Evolutionary conservation across 1,140 invertebrate genomes (phyloP), one percentile per base, ranked within the genome.

Genomic region (Chionoecetes opilio): DNA sequence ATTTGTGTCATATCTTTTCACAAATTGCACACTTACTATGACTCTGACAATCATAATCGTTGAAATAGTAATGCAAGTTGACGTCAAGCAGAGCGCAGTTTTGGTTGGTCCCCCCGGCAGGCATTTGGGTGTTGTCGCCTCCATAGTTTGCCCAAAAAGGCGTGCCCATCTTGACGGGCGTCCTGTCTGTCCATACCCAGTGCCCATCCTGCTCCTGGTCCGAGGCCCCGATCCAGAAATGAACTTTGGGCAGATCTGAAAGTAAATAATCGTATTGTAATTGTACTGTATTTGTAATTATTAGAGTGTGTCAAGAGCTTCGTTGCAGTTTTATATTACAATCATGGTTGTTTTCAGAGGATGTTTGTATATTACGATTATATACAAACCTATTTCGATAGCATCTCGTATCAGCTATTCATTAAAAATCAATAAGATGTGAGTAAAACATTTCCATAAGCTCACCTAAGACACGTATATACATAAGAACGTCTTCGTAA

Each of bases 121-220:
- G 88, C 35, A 35, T 86, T 46, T 90, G 32, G 3, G n/a, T 41
- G 2, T 53, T 29, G 31, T 90, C 38, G 5, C 32, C 38, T 31
- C 32, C 41, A 31, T 37, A n/a, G 6, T 90, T 53, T 14, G 38
- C 88, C 88, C 88, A 90, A 29, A 53, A 90, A 9, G 88, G 88
- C 31, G 88, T 90, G 3, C 88, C 88, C 88, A 90, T 46, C 38
- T 29, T 46, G 29, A 90, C 41, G 1, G 14, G 17, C 26, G 41
- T 53, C 29, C 88, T 29, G 32, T 90, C 88, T 31, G n/a, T 29
- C 88, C 88, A 90, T n/a, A 8, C 5, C 21, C 9, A 90, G 5
- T 5, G 11, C 8, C 88, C 88, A 0, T 90, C 88, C 29, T 31
- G 11, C 29, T 34, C 88, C 26, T 29, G 14, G 29, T 90, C 88